Base-by-base conservation (phyloP, 2,113 vertebrate species). In the Capreolus pygargus region DNA sequence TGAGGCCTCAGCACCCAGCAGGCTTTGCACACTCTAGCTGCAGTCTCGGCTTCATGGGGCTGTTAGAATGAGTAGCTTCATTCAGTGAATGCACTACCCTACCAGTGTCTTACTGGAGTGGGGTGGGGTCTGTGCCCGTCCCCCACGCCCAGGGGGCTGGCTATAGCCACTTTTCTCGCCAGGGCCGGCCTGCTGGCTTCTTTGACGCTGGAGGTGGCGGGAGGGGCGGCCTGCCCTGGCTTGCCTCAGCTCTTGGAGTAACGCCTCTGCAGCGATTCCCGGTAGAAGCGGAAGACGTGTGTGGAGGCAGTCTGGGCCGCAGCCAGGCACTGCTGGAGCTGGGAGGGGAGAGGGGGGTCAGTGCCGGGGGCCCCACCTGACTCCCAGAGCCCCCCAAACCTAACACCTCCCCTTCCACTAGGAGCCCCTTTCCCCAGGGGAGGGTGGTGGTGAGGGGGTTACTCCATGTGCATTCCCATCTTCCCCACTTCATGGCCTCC, bases 291-390 rank as follows among this genome's bases (percentile, higher is more conserved):
- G 98, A 99, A 99, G 97, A 99, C 94, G 52, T 99, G 98, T 85
- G 99, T 98, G 0, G 99, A 99, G 0, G 99, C 99, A 0, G 98
- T 98, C 97, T 99, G 99, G 76, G 99, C 99, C 0, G 99, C 97
- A 0, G 99, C 99, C 25, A 99, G 98, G 89, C 99, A 99, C 96
- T 99, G 99, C 98, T 99, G 99, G 97, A 99, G 99, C 99, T 99
- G 99, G 1, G 0, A 7, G 17, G 28, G 0, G 84, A 74, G 45
- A 27, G 21, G 0, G 19, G 64, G 21, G 76, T 96, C 25, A 92
- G 74, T 33, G 28, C 17, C 5, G 7, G 60, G 86, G 1, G 28
- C 27, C 70, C 21, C 45, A 39, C 16, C 7, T 13, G 39, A 47
- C 25, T 39, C 47, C 50, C 8, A 78, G 54, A 11, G 5, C 16